Conservation (phyloP, 2,113 vertebrate genomes). For the Dolichallabes microphthalmus region DNA sequence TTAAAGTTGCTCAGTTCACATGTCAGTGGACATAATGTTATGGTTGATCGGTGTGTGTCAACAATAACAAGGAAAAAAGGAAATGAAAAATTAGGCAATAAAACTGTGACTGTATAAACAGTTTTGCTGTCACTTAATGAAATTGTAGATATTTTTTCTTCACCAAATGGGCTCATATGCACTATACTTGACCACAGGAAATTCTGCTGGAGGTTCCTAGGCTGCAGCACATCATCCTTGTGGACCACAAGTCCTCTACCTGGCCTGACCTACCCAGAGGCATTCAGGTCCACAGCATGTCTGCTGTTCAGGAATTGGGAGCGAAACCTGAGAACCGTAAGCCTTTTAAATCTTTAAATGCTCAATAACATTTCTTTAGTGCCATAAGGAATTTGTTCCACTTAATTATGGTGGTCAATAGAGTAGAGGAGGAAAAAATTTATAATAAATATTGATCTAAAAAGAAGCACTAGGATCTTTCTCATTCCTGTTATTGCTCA, state of each 20-base stretch:
- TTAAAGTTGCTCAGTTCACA: too few species aligned
- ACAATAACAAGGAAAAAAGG: not conserved
- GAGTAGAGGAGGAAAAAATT: not conserved
- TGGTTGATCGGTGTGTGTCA: too few species aligned
- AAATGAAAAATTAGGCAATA: not conserved
- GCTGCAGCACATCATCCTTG: slow-evolving; percentile 87
- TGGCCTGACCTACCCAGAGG: slow-evolving; percentile 86
- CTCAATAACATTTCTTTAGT: not conserved
- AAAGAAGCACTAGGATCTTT: not conserved
- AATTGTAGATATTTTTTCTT: not conserved
- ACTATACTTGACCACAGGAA: slow-evolving; percentile 67
- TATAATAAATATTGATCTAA: not conserved
- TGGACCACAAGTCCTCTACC: slow-evolving; percentile 80
- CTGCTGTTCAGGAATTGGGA: slow-evolving; percentile 86
- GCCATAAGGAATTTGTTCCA: not conserved
- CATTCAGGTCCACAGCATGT: slow-evolving; percentile 87
- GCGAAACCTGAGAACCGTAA: slow-evolving; percentile 76
- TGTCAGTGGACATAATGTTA: too few species aligned
- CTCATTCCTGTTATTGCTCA: not conserved
- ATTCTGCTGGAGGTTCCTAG: slow-evolving; percentile 86
- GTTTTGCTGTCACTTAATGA: not conserved
- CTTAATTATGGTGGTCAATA: not conserved
- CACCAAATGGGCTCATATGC: not conserved
- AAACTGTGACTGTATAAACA: not conserved
- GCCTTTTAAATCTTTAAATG: slow-evolving; percentile 39